Conservation (phyloP, 2,797 vertebrate genomes). For the Falco novaeseelandiae region DNA sequence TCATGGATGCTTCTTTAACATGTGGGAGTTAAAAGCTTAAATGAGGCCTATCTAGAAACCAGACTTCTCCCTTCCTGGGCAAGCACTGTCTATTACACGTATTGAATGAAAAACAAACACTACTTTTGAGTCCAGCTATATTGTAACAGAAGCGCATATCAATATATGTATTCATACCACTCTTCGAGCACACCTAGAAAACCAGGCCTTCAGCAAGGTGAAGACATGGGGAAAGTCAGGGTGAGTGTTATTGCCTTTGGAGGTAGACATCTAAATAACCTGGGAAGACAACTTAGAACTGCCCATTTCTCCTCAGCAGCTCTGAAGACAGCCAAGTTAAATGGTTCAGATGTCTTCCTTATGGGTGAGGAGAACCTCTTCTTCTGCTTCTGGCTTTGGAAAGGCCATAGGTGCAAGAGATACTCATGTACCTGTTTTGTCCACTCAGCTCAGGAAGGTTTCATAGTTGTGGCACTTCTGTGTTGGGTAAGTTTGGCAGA, state of each 20-base stretch:
- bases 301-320: background rate
- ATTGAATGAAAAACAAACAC: background rate
- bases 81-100: background rate
- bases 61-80: background rate
- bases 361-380: background rate
- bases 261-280: background rate
- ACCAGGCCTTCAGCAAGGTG: background rate
- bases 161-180: background rate
- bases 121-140: background rate
- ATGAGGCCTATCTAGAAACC: background rate
- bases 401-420: background rate
- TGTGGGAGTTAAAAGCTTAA: background rate
- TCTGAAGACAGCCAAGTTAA: background rate
- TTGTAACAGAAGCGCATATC: background rate
- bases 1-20: background rate
- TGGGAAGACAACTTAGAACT: background rate
- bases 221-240: background rate
- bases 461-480: background rate
- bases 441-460: background rate
- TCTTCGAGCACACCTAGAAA: background rate
- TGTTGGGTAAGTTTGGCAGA: background rate
- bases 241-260: background rate
- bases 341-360: background rate
- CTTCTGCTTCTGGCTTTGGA: background rate
- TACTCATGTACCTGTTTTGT: background rate